Percentiles rank a stretch among this genome's conserved stretches.
Conservation (phyloP, 2,888 invertebrate genomes). For the Nasonovia ribisnigri region DNA sequence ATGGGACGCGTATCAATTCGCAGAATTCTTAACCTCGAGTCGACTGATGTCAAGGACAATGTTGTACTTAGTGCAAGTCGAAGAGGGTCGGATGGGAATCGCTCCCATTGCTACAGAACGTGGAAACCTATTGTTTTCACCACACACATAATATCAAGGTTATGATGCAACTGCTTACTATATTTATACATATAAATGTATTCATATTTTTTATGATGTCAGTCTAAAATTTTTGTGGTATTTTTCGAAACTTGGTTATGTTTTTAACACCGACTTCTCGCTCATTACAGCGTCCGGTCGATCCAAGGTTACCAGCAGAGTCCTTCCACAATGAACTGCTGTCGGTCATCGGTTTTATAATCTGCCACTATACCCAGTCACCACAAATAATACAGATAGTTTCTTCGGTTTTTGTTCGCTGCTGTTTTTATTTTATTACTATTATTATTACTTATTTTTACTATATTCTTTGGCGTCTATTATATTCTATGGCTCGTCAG, state of each 20-base stretch:
- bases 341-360: conserved; percentile 63
- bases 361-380: conserved; percentile 43
- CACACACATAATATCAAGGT: conserved; percentile 49
- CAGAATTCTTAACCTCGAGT: conserved; percentile 44
- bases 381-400: conserved; percentile 34
- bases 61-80: background rate
- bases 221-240: conserved; percentile 63
- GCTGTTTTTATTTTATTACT: conserved; percentile 16
- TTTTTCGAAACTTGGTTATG: conserved; percentile 63
- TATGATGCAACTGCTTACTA: conserved; percentile 59
- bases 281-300: conserved; percentile 65
- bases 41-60: conserved; percentile 52
- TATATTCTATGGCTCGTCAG: background rate
- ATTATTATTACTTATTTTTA: background rate
- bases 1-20: conserved; percentile 40
- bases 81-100: conserved; percentile 62
- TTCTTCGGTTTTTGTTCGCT: conserved; percentile 44
- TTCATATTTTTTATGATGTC: conserved; percentile 44
- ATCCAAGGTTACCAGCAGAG: conserved; percentile 52
- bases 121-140: conserved; percentile 65
- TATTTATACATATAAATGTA: conserved; percentile 47
- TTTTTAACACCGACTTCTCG: conserved; percentile 64
- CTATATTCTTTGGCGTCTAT: background rate
- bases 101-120: conserved; percentile 62
- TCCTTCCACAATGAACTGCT: conserved; percentile 62